These are phyloP conservation scores for Tetramorium simillimum DNA, from an alignment of 1,140 invertebrate species.

Conservation along the genomic window DNA sequence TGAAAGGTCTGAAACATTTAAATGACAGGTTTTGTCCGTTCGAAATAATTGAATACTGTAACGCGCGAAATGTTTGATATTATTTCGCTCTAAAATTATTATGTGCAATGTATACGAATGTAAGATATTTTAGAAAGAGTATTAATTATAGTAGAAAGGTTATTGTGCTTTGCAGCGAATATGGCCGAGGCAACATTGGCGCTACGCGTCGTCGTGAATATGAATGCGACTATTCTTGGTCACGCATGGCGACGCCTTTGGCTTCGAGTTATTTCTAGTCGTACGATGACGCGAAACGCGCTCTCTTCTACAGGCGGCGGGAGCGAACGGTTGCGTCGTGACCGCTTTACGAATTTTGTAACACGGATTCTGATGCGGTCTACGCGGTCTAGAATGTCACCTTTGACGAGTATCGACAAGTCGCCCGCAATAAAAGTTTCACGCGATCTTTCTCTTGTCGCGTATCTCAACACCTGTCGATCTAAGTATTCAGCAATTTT, in stretches of 20 bases:
- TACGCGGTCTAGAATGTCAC: not conserved
- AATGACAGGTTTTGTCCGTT: not conserved
- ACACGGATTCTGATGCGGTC: constrained; percentile 28
- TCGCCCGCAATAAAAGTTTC: not conserved
- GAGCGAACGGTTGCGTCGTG: constrained; percentile 20
- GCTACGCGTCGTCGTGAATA: constrained; percentile 9
- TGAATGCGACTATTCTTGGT: constrained; percentile 51
- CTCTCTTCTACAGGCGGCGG: constrained; percentile 27
- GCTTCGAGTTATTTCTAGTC: constrained; percentile 56
- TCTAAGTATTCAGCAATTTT: not conserved
- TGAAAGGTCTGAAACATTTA: not conserved
- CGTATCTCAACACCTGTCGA: not conserved
- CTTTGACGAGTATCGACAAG: constrained; percentile 1
- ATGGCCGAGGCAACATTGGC: not conserved
- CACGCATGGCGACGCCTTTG: constrained; percentile 55
- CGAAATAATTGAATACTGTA: not conserved
- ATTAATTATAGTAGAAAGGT: constrained; percentile 33
- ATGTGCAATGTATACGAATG: not conserved
- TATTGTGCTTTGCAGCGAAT: not conserved
- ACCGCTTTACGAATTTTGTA: constrained; percentile 45
- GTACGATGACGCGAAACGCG: constrained; percentile 33
- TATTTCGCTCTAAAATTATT: not conserved
- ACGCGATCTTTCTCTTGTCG: not conserved
- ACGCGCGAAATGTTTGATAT: not conserved
- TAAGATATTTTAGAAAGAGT: not conserved